Percentiles rank a stretch among this genome's conserved stretches.
Conservation (phyloP, 2,797 vertebrate genomes). For the Pseudochromis fuscus region DNA sequence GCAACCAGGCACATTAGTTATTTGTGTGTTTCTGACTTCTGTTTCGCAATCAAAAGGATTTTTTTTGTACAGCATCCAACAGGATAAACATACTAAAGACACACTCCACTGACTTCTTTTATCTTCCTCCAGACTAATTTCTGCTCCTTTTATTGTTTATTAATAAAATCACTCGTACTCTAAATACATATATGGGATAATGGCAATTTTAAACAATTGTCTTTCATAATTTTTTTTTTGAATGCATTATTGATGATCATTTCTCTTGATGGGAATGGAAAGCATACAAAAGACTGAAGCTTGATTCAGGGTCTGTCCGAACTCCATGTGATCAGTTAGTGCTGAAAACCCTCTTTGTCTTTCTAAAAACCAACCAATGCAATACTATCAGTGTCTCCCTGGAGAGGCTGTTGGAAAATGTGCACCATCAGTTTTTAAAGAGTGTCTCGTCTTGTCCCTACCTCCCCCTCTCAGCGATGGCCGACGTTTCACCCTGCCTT, state of each 20-base stretch:
- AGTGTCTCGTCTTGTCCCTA: too few species aligned
- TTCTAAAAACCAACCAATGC: background rate
- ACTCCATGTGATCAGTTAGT: background rate
- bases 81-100: background rate
- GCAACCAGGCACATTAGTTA: background rate
- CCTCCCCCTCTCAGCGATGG: too few species aligned
- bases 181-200: background rate
- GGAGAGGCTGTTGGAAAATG: background rate
- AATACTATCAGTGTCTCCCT: background rate
- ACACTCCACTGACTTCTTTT: background rate
- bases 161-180: background rate
- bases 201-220: background rate
- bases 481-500: too few species aligned
- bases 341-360: background rate
- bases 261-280: background rate
- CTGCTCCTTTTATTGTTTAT: background rate
- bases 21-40: background rate
- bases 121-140: background rate
- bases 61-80: conserved; percentile 7
- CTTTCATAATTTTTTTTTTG: too few species aligned
- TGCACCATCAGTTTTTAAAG: background rate
- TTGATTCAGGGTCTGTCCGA: background rate
- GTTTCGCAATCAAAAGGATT: background rate
- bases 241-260: too few species aligned
- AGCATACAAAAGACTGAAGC: background rate